Evolutionary conservation across 2,113 vertebrate genomes (phyloP).

Genomic region (Uria lomvia): DNA sequence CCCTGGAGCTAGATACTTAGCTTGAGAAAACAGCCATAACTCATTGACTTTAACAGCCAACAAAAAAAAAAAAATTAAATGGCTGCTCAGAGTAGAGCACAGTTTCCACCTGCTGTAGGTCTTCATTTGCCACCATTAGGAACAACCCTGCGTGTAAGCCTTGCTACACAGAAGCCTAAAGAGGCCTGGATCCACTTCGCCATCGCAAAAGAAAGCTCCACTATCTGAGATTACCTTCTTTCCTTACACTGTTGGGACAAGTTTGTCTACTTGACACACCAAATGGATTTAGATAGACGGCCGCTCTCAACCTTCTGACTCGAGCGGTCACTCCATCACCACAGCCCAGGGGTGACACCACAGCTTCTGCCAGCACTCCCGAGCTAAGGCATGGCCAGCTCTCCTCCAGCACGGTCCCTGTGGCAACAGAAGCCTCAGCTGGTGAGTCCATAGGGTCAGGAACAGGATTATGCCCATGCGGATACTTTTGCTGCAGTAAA

Average conservation of each 20-base stretch:
- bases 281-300: background rate
- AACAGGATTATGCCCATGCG: background rate
- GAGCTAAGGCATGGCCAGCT: fast-evolving
- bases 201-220: background rate
- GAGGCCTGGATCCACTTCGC: background rate
- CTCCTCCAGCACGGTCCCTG: background rate
- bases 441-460: background rate
- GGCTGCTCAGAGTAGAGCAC: background rate
- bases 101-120: background rate
- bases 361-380: background rate
- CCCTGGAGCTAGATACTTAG: background rate
- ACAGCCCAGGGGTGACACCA: background rate
- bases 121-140: background rate
- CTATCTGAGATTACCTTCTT: background rate
- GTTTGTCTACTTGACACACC: background rate
- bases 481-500: background rate
- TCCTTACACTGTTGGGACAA: background rate
- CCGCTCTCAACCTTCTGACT: background rate
- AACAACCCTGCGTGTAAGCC: background rate
- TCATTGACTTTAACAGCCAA: background rate
- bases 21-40: background rate
- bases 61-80: background rate
- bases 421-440: background rate
- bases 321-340: fast-evolving
- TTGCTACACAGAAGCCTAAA: background rate